Base-by-base conservation (phyloP, 1,140 invertebrate species). In the Planococcus citri region DNA sequence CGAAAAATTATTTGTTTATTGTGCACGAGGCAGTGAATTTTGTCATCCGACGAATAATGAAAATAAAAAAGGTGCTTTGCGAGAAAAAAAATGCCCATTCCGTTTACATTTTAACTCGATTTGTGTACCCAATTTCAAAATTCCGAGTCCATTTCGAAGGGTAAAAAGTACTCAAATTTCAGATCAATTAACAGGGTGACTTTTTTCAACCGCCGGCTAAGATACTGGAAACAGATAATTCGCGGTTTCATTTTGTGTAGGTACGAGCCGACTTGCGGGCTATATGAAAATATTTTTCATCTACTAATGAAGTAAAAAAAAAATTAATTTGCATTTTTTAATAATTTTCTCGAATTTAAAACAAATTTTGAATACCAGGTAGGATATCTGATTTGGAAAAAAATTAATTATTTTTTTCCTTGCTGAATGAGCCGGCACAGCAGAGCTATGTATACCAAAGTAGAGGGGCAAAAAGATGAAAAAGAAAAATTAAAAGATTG, bases 181-280 rank as follows among this genome's bases (percentile, higher is more conserved):
- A 33, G 12, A 33, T 33, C 29, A 33, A 33, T 33, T 33, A 33
- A 33, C 29, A 33, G 12, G 29, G 3, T 33, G 29, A 33, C 29
- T 33, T 33, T 33, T 33, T 33, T n/a, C n/a, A n/a, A n/a, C n/a
- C 29, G 29, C 29, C 29, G 12, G 3, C 12, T 33, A 33, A 51
- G 41, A 51, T 51, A 51, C 41, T 33, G 29, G 41, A 51, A 51
- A 51, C n/a, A 51, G 41, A 51, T 51, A 51, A 51, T 51, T 51
- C 12, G 33, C 33, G 33, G 14, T 6, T 8, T 51, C 41, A 51
- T n/a, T 51, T 51, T 17, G 12, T 17, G n/a, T n/a, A n/a, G n/a
- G n/a, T n/a, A n/a, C n/a, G n/a, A 20, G 41, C n/a, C 41, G 41
- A 51, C 10, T 17, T 51, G 4, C 41, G 41, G 12, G 29, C 29